Evolutionary conservation across 2,113 vertebrate genomes (phyloP).

Genomic region (Carassius auratus): DNA sequence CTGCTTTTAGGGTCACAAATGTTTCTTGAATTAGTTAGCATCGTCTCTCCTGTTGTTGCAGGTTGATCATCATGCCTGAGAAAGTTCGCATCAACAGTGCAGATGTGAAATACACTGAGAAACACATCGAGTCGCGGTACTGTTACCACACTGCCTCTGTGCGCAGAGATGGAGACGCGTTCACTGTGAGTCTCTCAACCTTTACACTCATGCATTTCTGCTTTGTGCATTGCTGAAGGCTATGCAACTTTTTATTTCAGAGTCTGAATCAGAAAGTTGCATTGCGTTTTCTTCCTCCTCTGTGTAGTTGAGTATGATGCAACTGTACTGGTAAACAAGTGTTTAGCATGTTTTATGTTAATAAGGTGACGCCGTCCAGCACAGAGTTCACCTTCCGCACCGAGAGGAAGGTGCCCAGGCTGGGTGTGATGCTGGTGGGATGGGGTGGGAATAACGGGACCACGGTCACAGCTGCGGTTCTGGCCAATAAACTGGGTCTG

Average conservation of each 20-base stretch:
- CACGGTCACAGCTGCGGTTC: slow-evolving; percentile 89
- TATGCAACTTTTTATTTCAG: neutral
- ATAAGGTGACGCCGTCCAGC: slow-evolving; percentile 82
- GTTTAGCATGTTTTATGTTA: neutral
- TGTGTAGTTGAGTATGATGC: too few species aligned
- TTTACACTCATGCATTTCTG: neutral
- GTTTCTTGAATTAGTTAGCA: too few species aligned
- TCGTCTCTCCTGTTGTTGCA: slow-evolving; percentile 19
- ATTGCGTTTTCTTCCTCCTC: neutral
- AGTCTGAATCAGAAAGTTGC: neutral
- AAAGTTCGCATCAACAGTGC: slow-evolving; percentile 85
- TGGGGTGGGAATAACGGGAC: slow-evolving; percentile 98
- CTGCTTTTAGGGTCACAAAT: too few species aligned
- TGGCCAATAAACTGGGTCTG: slow-evolving; percentile 88
- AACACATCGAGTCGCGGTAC: slow-evolving; percentile 86
- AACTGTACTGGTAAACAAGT: too few species aligned
- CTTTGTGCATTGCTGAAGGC: neutral
- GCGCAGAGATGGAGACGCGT: slow-evolving; percentile 73
- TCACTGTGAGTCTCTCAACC: slow-evolving; percentile 75
- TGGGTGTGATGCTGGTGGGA: slow-evolving; percentile 95
- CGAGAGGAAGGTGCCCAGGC: slow-evolving; percentile 79
- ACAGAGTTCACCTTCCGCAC: slow-evolving; percentile 87
- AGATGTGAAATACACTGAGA: slow-evolving; percentile 83
- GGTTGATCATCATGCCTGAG: slow-evolving; percentile 74
- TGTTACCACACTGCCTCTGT: slow-evolving; percentile 82